Percentiles rank a stretch among this genome's conserved stretches.
Evolutionary conservation across 2,113 vertebrate genomes (phyloP).

Genomic region (Acanthochromis polyacanthus): DNA sequence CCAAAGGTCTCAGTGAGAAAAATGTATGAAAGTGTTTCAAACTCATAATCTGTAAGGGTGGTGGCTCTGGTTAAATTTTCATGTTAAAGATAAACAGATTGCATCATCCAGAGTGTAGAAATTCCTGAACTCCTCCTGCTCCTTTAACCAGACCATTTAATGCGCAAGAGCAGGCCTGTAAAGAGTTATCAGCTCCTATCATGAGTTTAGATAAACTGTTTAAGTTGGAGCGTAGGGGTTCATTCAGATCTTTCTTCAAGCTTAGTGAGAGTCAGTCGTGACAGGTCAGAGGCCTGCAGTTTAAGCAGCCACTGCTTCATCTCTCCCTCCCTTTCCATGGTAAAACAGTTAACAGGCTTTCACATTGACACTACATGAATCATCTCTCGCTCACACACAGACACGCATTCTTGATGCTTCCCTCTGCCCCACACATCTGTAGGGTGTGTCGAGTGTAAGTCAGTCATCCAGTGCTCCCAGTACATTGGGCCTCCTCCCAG

Average conservation of each 20-base stretch:
- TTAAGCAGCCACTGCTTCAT: constrained; percentile 2
- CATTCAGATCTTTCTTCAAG: constrained; percentile 29
- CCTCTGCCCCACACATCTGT: constrained; percentile 66
- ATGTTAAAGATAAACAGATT: constrained; percentile 8
- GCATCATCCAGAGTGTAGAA: constrained; percentile 34
- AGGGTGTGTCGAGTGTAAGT: constrained; percentile 58
- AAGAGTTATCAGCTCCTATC: constrained; percentile 37
- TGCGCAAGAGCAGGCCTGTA: not conserved
- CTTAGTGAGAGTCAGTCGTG: not conserved
- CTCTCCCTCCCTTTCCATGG: constrained; percentile 4
- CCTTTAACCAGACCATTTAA: not conserved
- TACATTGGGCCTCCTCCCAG: constrained; percentile 39
- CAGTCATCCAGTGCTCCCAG: constrained; percentile 31
- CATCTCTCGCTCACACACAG: constrained; percentile 19
- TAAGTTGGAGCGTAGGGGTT: not conserved
- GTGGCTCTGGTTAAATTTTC: not conserved
- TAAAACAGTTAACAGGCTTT: constrained; percentile 27
- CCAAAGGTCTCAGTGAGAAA: not conserved
- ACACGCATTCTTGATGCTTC: constrained; percentile 30
- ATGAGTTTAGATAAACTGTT: constrained; percentile 29
- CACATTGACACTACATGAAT: constrained; percentile 41
- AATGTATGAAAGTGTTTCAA: not conserved
- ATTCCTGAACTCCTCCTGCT: not conserved
- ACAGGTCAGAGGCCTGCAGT: not conserved
- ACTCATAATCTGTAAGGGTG: constrained; percentile 2